Percentiles rank a stretch among this genome's conserved stretches.
phyloP scores from a whole-genome alignment of 2,888 invertebrate species.

The Blastobasis lacticolella region DNA sequence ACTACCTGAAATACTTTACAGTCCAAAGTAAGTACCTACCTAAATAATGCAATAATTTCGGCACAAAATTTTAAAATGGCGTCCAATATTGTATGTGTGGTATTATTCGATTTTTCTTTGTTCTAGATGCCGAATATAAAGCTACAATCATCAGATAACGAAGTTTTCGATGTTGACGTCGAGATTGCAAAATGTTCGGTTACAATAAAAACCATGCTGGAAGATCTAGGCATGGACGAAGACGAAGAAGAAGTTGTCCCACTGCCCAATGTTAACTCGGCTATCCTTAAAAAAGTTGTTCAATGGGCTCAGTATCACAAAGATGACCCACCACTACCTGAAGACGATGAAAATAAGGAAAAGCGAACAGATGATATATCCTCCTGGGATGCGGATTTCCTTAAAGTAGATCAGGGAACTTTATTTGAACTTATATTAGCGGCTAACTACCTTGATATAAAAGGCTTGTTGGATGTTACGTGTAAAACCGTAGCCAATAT shows the following conservation, averaged over 20 bases:
- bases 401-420: conserved; percentile 98
- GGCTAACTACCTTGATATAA: conserved; percentile 97
- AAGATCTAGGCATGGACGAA: conserved; percentile 93
- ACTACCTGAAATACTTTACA: too few species aligned
- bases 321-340: conserved; percentile 95
- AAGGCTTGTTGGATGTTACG: conserved; percentile 95
- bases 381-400: conserved; percentile 99
- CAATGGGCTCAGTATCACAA: conserved; percentile 96
- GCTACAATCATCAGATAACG: conserved; percentile 95
- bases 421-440: conserved; percentile 97
- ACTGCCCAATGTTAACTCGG: conserved; percentile 96
- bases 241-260: conserved; percentile 97
- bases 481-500: conserved; percentile 99
- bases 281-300: conserved; percentile 94
- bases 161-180: conserved; percentile 96
- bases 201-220: conserved; percentile 98
- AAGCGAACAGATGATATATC: conserved; percentile 99
- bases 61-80: neutral
- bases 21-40: too few species aligned
- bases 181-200: conserved; percentile 98
- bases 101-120: conserved; percentile 14
- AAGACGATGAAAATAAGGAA: conserved; percentile 98
- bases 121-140: conserved; percentile 94
- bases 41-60: too few species aligned
- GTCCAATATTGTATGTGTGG: neutral